phyloP scores from a whole-genome alignment of 1,140 invertebrate genomes.

The Piezodorus guildinii region DNA sequence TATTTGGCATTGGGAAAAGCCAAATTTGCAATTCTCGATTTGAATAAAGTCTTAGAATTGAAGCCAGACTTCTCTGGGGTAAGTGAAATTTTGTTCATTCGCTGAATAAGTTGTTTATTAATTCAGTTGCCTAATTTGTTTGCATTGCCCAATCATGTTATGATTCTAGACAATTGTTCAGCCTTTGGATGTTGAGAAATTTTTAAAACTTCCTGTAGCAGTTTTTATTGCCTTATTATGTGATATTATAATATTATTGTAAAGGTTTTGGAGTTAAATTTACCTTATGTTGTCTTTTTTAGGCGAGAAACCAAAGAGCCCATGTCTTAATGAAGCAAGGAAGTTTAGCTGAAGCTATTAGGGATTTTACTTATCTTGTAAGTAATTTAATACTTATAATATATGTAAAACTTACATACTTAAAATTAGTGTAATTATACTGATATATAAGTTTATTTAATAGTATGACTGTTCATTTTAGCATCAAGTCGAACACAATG shows the following conservation, averaged over 20 bases:
- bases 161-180: neutral
- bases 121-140: neutral
- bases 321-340: constrained; percentile 83
- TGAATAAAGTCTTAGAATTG: constrained; percentile 81
- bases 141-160: neutral
- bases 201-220: neutral
- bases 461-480: constrained; percentile 35
- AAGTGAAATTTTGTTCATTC: constrained; percentile 29
- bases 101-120: no score
- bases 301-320: constrained; percentile 76
- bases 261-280: neutral
- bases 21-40: constrained; percentile 86
- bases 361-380: constrained; percentile 76
- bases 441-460: neutral
- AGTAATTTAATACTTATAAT: constrained; percentile 35
- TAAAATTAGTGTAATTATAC: neutral
- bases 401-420: neutral
- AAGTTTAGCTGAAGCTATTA: constrained; percentile 64
- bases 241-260: neutral
- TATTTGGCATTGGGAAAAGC: constrained; percentile 93
- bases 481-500: constrained; percentile 63
- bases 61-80: constrained; percentile 87
- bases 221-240: no score
- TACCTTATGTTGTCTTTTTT: constrained; percentile 26
- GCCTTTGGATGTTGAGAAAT: no score